Base-by-base conservation (phyloP, 2,888 invertebrate species). In the Oscheius sp. region DNA sequence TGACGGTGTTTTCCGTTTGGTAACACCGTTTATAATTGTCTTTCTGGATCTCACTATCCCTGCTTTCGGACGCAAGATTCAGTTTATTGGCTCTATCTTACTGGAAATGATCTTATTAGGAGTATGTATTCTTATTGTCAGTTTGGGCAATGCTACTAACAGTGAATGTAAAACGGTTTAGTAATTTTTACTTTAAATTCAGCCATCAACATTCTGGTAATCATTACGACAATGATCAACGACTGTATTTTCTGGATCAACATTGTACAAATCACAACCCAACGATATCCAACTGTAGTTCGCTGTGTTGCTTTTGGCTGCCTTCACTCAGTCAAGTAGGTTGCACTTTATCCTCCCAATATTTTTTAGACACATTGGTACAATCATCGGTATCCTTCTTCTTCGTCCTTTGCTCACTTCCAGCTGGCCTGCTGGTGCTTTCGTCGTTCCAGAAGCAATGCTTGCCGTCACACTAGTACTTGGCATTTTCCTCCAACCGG, bases 221-320 rank as follows among this genome's bases (percentile, higher is more conserved):
- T 80, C 44, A 65, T 75, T 14, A 41, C 71, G 2, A 80, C 80
- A 0, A 81, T 82, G 82, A 81, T 82, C 71, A 82, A 82, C 51
- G 82, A 81, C 62, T 80, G 81, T 50, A 67, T 80, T 9, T 81
- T 83, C 70, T 82, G 81, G 81, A 83, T 83, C 73, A 82, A 82
- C 68, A 83, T 83, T 28, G 73, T 83, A 33, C 82, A 75, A 57
- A 75, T 79, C 22, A 83, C 82, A 2, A 75, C 82, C 20, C 82
- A 80, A 66, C 59, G 80, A 20, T 84, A 84, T 50, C 84, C 84
- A 6, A 84, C 84, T 8, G 84, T 84, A 36, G 80, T 84, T 54
- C 68, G 84, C 50, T 81, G 82, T 57, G 72, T 81, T 36, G 84
- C 84, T 8, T 84, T 84, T 66, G 84, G 84, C 30, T 80, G 73